A percentile compares a stretch with the other conserved stretches of the same genome.
phyloP scores from a whole-genome alignment of 2,797 vertebrate genomes.

The Pipistrellus nathusii region DNA sequence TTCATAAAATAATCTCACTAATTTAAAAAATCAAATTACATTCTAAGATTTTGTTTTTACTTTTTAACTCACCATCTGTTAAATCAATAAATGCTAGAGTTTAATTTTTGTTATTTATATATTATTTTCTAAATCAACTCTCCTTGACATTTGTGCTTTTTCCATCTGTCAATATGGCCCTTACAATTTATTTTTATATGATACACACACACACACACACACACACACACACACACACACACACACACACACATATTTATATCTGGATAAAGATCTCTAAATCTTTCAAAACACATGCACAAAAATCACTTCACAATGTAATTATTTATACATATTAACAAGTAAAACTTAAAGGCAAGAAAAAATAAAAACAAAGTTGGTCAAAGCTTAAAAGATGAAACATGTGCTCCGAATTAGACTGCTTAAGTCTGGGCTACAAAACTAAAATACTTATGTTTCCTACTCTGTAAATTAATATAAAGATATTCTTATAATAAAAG shows the following conservation, averaged over 20 bases:
- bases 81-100: slow-evolving; percentile 76
- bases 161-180: slow-evolving; percentile 72
- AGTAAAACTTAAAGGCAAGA: slow-evolving; percentile 27
- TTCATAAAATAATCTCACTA: slow-evolving; percentile 64
- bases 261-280: slow-evolving; percentile 1
- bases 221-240: neutral
- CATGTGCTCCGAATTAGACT: neutral
- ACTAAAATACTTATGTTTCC: neutral
- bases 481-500: neutral
- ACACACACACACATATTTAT: neutral
- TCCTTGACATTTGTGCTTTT: slow-evolving; percentile 75
- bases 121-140: slow-evolving; percentile 72
- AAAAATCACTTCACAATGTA: slow-evolving; percentile 52
- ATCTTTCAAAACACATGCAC: slow-evolving; percentile 51
- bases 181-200: slow-evolving; percentile 72
- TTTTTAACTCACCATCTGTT: slow-evolving; percentile 77
- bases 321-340: slow-evolving; percentile 60
- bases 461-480: slow-evolving; percentile 32
- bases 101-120: slow-evolving; percentile 75
- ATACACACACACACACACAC: neutral
- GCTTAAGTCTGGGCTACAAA: neutral
- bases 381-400: neutral
- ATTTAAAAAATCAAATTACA: slow-evolving; percentile 70
- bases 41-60: slow-evolving; percentile 68
- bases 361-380: slow-evolving; percentile 23